Evolutionary conservation across 30 jellyfish, hydroid and myxozoan species (phyloP).

Genomic region (Calvadosia cruxmelitensis): DNA sequence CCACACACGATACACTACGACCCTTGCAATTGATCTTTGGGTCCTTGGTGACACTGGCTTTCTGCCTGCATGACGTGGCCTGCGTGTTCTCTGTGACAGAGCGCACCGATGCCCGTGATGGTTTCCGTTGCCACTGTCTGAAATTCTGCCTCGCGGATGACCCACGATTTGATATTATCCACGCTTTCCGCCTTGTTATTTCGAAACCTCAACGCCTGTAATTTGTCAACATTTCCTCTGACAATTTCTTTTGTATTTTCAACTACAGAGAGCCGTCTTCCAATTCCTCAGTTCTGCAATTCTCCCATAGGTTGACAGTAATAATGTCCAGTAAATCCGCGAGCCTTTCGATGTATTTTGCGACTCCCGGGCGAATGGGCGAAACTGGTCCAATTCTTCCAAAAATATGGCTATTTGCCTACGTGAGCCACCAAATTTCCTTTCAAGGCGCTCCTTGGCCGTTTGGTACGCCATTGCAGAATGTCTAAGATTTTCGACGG

Average conservation of each 20-base stretch:
- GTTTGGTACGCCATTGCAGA: no score
- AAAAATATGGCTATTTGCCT: no score
- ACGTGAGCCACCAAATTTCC: no score
- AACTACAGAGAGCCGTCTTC: not conserved
- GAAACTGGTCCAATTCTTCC: no score
- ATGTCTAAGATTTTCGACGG: no score
- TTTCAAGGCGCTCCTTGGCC: no score
- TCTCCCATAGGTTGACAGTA: not conserved
- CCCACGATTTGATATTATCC: not conserved
- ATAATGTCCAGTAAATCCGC: constrained; percentile 1
- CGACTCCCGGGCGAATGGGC: no score
- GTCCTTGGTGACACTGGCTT: not conserved
- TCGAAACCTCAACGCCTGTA: not conserved
- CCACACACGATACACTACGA: no score
- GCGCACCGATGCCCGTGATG: not conserved
- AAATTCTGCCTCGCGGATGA: not conserved
- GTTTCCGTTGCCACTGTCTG: not conserved
- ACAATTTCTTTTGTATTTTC: not conserved
- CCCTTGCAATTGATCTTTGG: not conserved
- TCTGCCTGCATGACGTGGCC: not conserved
- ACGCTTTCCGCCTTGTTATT: not conserved
- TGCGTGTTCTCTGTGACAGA: not conserved
- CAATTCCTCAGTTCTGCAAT: not conserved
- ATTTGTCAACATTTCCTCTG: not conserved
- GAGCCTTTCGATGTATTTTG: not conserved